Conservation (phyloP, 1,140 invertebrate genomes). For the Cotesia glomerata region DNA sequence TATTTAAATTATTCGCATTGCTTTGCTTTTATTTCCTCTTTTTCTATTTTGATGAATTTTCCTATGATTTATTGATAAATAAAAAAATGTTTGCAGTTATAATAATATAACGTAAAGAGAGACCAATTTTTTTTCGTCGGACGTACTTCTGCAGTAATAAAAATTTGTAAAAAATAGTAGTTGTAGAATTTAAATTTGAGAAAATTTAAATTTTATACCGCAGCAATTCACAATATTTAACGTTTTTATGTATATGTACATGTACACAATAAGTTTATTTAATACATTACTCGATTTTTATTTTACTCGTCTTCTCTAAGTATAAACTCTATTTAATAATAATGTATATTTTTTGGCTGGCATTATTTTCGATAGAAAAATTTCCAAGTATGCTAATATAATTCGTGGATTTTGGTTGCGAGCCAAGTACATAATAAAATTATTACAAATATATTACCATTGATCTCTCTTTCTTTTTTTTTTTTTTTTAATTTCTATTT, state of each 20-base stretch:
- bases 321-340: slow-evolving; percentile 3
- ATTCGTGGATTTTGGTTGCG: slow-evolving; percentile 26
- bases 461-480: slow-evolving; percentile 8
- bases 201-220: neutral
- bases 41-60: no score
- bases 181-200: neutral
- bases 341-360: slow-evolving; percentile 12
- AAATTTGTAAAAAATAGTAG: neutral
- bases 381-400: slow-evolving; percentile 33
- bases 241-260: neutral
- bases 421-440: slow-evolving; percentile 28
- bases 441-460: slow-evolving; percentile 17
- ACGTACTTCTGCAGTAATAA: slow-evolving; percentile 6
- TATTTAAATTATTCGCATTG: no score
- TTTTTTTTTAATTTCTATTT: slow-evolving; percentile 7
- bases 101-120: no score
- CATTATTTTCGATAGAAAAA: slow-evolving; percentile 16
- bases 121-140: no score
- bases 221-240: neutral
- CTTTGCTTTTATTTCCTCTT: no score
- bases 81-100: no score
- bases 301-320: neutral
- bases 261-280: neutral
- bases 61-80: no score
- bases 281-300: neutral